These are phyloP conservation scores for Gnathonemus echidnorhynchus DNA, from an alignment of 2,113 vertebrate genomes.

Conservation along the genomic window DNA sequence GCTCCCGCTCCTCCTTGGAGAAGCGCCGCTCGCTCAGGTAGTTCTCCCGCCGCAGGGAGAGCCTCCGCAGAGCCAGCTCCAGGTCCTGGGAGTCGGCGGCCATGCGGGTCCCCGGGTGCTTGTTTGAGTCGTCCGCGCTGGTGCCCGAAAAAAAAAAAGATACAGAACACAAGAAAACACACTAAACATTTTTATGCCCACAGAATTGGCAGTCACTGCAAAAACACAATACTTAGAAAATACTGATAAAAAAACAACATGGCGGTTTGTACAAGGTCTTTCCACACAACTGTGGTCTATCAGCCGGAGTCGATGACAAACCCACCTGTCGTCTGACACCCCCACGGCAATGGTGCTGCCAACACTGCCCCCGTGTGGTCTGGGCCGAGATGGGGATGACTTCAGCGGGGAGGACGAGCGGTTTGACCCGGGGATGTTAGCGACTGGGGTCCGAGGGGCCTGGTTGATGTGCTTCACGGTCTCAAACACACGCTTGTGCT, in stretches of 20 bases:
- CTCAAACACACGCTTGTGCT: slow-evolving; percentile 86
- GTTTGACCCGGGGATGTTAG: slow-evolving; percentile 87
- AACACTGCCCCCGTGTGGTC: slow-evolving; percentile 69
- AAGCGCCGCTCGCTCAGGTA: slow-evolving; percentile 85
- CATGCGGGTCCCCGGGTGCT: slow-evolving; percentile 71
- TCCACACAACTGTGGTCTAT: neutral
- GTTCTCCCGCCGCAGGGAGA: slow-evolving; percentile 89
- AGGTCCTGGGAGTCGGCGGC: slow-evolving; percentile 82
- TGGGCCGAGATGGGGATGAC: slow-evolving; percentile 73
- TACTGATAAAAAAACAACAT: neutral
- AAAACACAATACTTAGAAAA: neutral
- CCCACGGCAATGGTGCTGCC: slow-evolving; percentile 68
- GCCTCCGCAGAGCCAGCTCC: slow-evolving; percentile 78
- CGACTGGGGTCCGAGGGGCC: slow-evolving; percentile 75
- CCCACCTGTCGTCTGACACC: slow-evolving; percentile 55
- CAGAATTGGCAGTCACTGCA: neutral
- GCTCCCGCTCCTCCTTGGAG: slow-evolving; percentile 86
- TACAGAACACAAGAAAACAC: neutral
- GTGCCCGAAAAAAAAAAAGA: slow-evolving; percentile 17
- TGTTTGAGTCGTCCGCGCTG: slow-evolving; percentile 57
- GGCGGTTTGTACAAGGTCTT: neutral
- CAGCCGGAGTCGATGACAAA: slow-evolving; percentile 57
- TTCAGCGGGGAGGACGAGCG: slow-evolving; percentile 78
- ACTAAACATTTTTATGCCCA: neutral
- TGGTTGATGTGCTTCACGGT: slow-evolving; percentile 88